phyloP scores from a whole-genome alignment of 2,797 vertebrate species.

The Acrossocheilus wenchowensis region DNA sequence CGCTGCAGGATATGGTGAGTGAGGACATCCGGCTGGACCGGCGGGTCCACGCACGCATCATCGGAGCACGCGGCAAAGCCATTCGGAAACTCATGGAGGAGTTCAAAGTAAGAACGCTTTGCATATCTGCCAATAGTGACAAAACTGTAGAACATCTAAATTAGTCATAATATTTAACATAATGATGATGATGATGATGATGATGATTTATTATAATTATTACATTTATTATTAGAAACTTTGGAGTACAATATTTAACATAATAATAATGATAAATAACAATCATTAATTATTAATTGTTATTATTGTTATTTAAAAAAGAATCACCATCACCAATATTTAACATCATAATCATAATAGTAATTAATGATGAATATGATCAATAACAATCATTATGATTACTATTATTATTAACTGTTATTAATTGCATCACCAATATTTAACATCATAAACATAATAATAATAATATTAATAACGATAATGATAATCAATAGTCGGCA shows the following conservation, averaged over 20 bases:
- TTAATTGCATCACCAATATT: too few species aligned
- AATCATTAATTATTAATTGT: not conserved
- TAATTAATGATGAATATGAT: not conserved
- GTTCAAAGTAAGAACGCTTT: conserved; percentile 74
- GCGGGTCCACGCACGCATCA: conserved; percentile 81
- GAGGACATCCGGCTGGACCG: conserved; percentile 79
- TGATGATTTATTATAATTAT: not conserved
- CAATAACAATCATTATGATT: too few species aligned
- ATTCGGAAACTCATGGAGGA: conserved; percentile 85
- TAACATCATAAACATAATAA: too few species aligned
- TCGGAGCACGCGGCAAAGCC: conserved; percentile 80
- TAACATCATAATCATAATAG: not conserved
- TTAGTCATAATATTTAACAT: not conserved
- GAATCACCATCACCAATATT: not conserved
- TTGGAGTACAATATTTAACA: not conserved
- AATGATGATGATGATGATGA: not conserved
- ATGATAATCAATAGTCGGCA: too few species aligned
- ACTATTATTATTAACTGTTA: too few species aligned
- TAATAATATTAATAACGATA: too few species aligned
- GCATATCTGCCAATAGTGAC: not conserved
- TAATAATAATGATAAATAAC: not conserved
- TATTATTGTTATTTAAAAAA: not conserved
- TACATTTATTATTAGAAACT: not conserved
- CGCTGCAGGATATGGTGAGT: conserved; percentile 83
- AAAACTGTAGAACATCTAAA: not conserved